Conservation (phyloP, 2,888 invertebrate genomes). For the Busseola fusca region DNA sequence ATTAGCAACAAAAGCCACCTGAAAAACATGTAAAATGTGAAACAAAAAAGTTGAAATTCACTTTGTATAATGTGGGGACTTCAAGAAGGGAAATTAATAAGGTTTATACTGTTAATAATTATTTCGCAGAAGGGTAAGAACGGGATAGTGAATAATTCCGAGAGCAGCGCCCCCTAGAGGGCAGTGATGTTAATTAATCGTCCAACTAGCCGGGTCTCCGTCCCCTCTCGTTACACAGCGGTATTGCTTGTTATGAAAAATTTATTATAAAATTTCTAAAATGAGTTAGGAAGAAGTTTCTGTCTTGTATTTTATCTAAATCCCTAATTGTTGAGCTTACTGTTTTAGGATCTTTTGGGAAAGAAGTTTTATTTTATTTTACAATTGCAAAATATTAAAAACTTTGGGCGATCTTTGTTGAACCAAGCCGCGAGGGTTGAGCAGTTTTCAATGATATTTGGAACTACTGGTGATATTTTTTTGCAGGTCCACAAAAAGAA, state of each 20-base stretch:
- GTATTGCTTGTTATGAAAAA: slow-evolving; percentile 69
- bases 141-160: slow-evolving; percentile 74
- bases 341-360: slow-evolving; percentile 9
- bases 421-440: not conserved
- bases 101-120: slow-evolving; percentile 77
- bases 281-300: slow-evolving; percentile 50
- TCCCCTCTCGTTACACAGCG: slow-evolving; percentile 66
- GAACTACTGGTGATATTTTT: not conserved
- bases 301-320: slow-evolving; percentile 33
- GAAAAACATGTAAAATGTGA: slow-evolving; percentile 33
- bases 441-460: not conserved
- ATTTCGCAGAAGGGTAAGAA: slow-evolving; percentile 75
- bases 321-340: slow-evolving; percentile 17
- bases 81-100: slow-evolving; percentile 74
- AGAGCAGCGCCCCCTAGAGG: slow-evolving; percentile 71
- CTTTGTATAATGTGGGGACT: slow-evolving; percentile 68
- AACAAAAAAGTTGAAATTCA: slow-evolving; percentile 64
- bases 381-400: not conserved
- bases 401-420: not conserved
- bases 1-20: slow-evolving; percentile 18
- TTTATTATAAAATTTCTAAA: slow-evolving; percentile 62
- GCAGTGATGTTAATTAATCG: slow-evolving; percentile 79
- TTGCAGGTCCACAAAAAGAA: not conserved
- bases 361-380: not conserved
- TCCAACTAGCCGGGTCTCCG: slow-evolving; percentile 70